Percentiles rank a stretch among this genome's conserved stretches.
Evolutionary conservation across 2,888 invertebrate genomes (phyloP).

Genomic region (Hypsopygia costalis): DNA sequence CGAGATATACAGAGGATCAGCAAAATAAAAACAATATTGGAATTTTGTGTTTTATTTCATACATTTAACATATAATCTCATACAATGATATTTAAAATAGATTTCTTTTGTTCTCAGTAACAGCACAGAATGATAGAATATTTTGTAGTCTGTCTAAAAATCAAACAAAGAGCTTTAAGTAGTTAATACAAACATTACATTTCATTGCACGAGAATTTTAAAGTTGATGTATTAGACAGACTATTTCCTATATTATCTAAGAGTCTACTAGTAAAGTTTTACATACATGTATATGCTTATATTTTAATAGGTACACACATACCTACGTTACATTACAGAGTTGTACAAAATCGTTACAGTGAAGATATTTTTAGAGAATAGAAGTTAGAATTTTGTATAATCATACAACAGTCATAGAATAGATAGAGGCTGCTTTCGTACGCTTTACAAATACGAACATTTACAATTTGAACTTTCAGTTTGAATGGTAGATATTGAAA

Average conservation of each 20-base stretch:
- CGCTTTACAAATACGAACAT: background rate
- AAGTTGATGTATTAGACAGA: slow-evolving; percentile 1
- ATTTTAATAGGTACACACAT: slow-evolving; percentile 1
- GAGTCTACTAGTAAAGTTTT: slow-evolving; percentile 9
- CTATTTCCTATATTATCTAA: slow-evolving; percentile 6
- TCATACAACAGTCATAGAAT: background rate
- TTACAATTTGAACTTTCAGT: slow-evolving; percentile 13
- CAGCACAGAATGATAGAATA: slow-evolving; percentile 50
- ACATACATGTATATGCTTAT: background rate
- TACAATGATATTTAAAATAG: slow-evolving; percentile 79
- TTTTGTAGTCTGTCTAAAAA: slow-evolving; percentile 23
- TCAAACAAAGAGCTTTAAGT: slow-evolving; percentile 6
- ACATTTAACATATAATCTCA: slow-evolving; percentile 71
- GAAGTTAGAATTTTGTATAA: background rate
- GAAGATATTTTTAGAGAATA: background rate
- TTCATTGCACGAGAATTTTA: background rate
- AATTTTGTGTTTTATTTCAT: slow-evolving; percentile 57
- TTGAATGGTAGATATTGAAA: slow-evolving; percentile 19
- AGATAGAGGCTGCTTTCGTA: background rate
- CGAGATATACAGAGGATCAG: background rate
- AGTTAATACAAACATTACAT: background rate
- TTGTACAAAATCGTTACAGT: slow-evolving; percentile 2
- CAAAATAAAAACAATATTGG: slow-evolving; percentile 17
- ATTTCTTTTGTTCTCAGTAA: slow-evolving; percentile 64
- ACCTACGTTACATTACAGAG: slow-evolving; percentile 10